These are phyloP conservation scores for Theocolax elegans DNA, from an alignment of 1,140 invertebrate species.

Conservation along the genomic window DNA sequence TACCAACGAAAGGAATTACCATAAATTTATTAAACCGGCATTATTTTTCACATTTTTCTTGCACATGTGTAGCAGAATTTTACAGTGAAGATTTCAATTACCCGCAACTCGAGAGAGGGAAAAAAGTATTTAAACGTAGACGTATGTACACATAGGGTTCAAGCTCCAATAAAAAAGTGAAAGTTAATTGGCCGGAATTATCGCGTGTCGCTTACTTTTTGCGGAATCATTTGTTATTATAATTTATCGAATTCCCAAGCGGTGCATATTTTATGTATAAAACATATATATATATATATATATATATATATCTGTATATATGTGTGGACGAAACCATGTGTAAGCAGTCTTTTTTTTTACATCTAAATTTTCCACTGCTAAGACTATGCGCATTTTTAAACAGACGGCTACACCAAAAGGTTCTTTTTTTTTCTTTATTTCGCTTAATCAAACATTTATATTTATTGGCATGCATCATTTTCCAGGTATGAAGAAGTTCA, in stretches of 20 bases:
- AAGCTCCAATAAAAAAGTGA: slow-evolving; percentile 25
- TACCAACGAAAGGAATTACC: no score
- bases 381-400: no score
- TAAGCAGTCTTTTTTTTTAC: neutral
- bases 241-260: slow-evolving; percentile 12
- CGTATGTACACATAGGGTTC: neutral
- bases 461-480: no score
- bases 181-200: slow-evolving; percentile 36
- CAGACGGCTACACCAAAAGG: no score
- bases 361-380: no score
- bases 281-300: neutral
- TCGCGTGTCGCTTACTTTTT: slow-evolving; percentile 18
- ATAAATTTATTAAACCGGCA: slow-evolving; percentile 8
- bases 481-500: no score
- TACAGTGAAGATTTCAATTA: slow-evolving; percentile 35
- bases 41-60: slow-evolving; percentile 6
- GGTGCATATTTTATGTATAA: neutral
- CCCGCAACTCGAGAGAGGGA: neutral
- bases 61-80: neutral
- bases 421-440: no score
- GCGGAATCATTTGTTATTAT: slow-evolving; percentile 28
- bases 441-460: no score
- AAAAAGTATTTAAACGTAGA: slow-evolving; percentile 1
- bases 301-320: no score
- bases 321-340: neutral